Conservation (phyloP, 2,797 vertebrate species). For the Alcedo atthis region DNA sequence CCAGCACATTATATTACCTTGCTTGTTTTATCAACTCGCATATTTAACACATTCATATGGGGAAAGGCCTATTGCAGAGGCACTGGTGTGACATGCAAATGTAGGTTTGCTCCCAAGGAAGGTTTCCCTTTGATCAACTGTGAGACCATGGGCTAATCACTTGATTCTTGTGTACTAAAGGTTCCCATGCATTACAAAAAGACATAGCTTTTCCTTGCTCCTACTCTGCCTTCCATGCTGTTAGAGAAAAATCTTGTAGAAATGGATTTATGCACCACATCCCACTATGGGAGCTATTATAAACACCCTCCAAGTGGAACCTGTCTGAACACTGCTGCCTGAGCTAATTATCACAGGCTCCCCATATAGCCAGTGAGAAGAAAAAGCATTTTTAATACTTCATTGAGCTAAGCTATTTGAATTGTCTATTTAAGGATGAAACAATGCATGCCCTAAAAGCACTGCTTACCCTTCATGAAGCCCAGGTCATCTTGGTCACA, state of each 20-base stretch:
- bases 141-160: background rate
- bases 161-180: background rate
- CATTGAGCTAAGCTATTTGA: background rate
- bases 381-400: background rate
- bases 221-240: background rate
- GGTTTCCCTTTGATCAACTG: background rate
- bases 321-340: background rate
- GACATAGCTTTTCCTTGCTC: background rate
- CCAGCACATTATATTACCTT: background rate
- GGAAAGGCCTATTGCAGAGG: background rate
- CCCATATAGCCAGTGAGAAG: background rate
- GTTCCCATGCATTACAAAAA: background rate
- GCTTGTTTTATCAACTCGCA: background rate
- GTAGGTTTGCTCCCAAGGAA: background rate
- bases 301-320: background rate
- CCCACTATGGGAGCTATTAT: background rate
- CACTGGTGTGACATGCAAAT: background rate
- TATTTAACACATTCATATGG: background rate
- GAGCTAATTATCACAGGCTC: background rate
- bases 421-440: background rate
- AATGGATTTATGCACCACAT: background rate
- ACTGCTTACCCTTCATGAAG: background rate
- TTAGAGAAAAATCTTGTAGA: background rate
- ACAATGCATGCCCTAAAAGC: background rate
- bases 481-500: background rate